phyloP scores from a whole-genome alignment of 1,140 invertebrate genomes.

The Lepidurus packardi region DNA sequence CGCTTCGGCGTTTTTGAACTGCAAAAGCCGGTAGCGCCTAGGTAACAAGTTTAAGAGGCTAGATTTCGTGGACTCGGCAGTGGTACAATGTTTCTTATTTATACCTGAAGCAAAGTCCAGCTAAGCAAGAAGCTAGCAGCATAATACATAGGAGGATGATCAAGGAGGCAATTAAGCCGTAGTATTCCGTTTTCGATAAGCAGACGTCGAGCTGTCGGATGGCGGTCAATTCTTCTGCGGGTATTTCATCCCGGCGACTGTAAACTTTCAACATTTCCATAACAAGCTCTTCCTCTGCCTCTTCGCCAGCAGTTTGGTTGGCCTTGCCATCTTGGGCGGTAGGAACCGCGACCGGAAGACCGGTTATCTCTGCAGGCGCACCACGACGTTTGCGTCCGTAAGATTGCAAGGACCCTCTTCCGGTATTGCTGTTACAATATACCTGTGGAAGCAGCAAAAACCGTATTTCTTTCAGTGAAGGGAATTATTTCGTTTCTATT shows the following conservation, averaged over 20 bases:
- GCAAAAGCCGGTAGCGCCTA: conserved; percentile 61
- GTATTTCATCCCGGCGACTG: conserved; percentile 65
- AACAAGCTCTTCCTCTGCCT: conserved; percentile 58
- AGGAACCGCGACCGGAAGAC: not conserved
- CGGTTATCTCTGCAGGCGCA: conserved; percentile 40
- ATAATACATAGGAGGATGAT: conserved; percentile 62
- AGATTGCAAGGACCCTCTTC: conserved; percentile 65
- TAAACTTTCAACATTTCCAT: conserved; percentile 75
- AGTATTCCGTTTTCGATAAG: conserved; percentile 66
- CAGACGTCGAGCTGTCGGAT: conserved; percentile 55
- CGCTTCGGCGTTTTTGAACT: conserved; percentile 59
- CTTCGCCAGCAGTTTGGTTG: conserved; percentile 43
- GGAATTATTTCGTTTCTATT: not conserved
- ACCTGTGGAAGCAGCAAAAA: conserved; percentile 47
- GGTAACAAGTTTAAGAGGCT: conserved; percentile 28
- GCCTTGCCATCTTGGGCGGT: not conserved
- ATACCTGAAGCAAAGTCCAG: conserved; percentile 62
- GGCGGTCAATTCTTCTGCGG: conserved; percentile 51
- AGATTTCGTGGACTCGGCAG: not conserved
- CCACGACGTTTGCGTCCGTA: conserved; percentile 64
- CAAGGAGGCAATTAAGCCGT: conserved; percentile 64
- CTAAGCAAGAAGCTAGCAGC: conserved; percentile 56
- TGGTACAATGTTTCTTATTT: not conserved
- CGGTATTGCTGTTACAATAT: conserved; percentile 66
- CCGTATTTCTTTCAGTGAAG: not conserved